These are phyloP conservation scores for Torymus tubicola DNA, from an alignment of 2,888 invertebrate genomes.

Conservation along the genomic window DNA sequence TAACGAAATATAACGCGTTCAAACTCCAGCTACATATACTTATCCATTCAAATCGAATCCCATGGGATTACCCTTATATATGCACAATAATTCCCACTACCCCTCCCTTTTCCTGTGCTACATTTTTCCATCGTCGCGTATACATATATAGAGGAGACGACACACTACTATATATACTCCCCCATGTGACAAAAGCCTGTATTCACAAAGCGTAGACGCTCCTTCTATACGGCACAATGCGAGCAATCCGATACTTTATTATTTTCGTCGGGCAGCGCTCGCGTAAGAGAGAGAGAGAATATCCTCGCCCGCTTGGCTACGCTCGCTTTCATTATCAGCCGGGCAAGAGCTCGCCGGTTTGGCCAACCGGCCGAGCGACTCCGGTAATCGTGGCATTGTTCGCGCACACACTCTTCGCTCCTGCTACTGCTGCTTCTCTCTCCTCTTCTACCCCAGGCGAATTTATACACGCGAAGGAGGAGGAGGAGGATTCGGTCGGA, in stretches of 20 bases:
- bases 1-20: too few relatives aligned
- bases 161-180: too few relatives aligned
- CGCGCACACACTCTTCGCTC: conserved; percentile 38
- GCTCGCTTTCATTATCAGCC: conserved; percentile 40
- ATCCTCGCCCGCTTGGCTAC: too few relatives aligned
- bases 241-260: conserved; percentile 47
- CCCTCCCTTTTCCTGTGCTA: too few relatives aligned
- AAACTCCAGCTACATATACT: too few relatives aligned
- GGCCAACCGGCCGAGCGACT: conserved; percentile 8
- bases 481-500: neutral
- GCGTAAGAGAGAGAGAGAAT: neutral
- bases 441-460: neutral
- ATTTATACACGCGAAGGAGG: neutral
- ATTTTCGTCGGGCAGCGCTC: conserved; percentile 1
- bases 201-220: neutral
- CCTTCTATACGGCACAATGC: neutral
- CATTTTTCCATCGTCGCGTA: too few relatives aligned
- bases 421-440: neutral
- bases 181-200: too few relatives aligned
- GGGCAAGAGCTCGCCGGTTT: too few relatives aligned
- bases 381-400: conserved; percentile 52
- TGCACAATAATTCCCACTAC: too few relatives aligned
- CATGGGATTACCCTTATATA: too few relatives aligned
- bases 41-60: too few relatives aligned
- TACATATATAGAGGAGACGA: too few relatives aligned